phyloP scores from a whole-genome alignment of 2,888 invertebrate species.

The Epistrophe eligans region DNA sequence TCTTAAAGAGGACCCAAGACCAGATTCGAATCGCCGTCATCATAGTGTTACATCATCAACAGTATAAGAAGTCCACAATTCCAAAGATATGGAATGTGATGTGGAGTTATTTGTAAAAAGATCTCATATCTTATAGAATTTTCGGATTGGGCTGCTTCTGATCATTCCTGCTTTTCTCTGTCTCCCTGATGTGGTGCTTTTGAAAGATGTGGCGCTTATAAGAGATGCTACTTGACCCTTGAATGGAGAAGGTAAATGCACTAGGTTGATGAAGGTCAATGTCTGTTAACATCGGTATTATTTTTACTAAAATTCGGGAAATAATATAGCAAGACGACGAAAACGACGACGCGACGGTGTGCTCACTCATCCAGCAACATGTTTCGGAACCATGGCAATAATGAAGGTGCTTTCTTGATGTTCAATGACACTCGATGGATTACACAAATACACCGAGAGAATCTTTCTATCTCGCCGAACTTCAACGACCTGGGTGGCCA shows the following conservation, averaged over 20 bases:
- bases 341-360: conserved; percentile 27
- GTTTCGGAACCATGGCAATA: conserved; percentile 59
- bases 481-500: conserved; percentile 67
- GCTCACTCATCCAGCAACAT: conserved; percentile 48
- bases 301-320: conserved; percentile 60
- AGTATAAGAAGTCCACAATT: conserved; percentile 45
- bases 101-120: conserved; percentile 53
- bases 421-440: conserved; percentile 64
- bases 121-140: conserved; percentile 45
- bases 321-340: conserved; percentile 47
- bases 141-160: conserved; percentile 61
- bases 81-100: conserved; percentile 59
- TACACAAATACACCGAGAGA: conserved; percentile 66
- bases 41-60: conserved; percentile 23
- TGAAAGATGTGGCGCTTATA: conserved; percentile 68
- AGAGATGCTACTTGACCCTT: conserved; percentile 44
- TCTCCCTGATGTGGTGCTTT: conserved; percentile 40
- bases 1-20: conserved; percentile 66
- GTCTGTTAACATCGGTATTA: conserved; percentile 50
- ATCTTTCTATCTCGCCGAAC: conserved; percentile 69
- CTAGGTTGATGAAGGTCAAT: conserved; percentile 54
- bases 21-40: conserved; percentile 56
- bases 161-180: conserved; percentile 25
- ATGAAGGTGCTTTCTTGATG: conserved; percentile 56
- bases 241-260: conserved; percentile 46